Evolutionary conservation across 2,113 vertebrate genomes (phyloP), one percentile per base, ranked within the genome.

Genomic region (Paraplagusia blochii): DNA sequence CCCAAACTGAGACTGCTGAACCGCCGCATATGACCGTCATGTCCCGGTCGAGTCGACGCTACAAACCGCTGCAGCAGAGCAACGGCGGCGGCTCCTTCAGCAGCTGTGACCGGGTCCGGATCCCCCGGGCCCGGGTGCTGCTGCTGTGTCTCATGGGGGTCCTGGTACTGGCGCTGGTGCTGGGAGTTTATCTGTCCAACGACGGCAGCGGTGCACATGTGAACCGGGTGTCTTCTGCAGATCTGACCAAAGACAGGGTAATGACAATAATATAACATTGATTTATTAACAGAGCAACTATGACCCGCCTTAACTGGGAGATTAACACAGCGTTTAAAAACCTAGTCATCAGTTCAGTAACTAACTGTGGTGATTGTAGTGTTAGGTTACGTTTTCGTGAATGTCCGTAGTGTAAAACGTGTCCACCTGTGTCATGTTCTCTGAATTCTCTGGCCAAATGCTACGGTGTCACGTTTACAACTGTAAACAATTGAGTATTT

Each of bases 181-280:
- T 92, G 45, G 85, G 86, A 1, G 19, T 89, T 4, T 90, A 88
- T 68, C 59, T 91, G 79, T 87, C 83, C 44, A 83, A 69, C 39
- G 80, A 88, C 43, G 43, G 80, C 11, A 47, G 33, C 35, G n/a
- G 40, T 10, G 62, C 43, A 39, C 34, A 43, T 0, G 63, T 13
- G 54, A 53, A 48, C 54, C 78, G 47, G 8, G 9, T 63, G 16
- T 79, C 74, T 11, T 17, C 40, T 0, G 62, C 69, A 38, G 82
- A 88, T n/a, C 63, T 87, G 35, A 57, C 50, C 15, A 85, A 53
- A 66, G 89, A 91, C 59, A 73, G 84, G 86, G 91, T 91, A 73
- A 29, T 29, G 22, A 29, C 22, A 29, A 2, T 29, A 29, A 29
- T 29, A 29, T 29, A 29, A 29, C 22, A 29, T 29, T n/a, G n/a